Evolutionary conservation across 2,113 vertebrate species (phyloP).

Genomic region (Sylvilagus bachmani): DNA sequence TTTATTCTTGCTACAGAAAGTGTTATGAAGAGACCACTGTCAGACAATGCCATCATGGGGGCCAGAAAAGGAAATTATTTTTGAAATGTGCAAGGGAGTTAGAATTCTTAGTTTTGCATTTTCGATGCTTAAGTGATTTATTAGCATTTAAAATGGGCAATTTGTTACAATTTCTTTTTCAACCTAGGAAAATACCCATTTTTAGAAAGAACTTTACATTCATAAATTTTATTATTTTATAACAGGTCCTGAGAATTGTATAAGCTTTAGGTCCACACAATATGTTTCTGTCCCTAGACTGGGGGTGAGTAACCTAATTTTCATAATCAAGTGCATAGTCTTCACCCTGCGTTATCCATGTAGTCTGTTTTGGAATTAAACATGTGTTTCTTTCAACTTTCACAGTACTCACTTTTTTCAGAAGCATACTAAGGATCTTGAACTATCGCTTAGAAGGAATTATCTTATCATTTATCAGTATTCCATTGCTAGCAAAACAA

Average conservation of each 20-base stretch:
- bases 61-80: background rate
- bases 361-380: background rate
- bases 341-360: background rate
- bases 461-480: background rate
- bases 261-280: background rate
- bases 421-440: background rate
- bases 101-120: background rate
- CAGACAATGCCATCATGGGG: background rate
- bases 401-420: background rate
- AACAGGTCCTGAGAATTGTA: background rate
- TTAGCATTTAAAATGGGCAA: background rate
- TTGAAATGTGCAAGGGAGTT: background rate
- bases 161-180: background rate
- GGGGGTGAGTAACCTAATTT: background rate
- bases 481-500: background rate
- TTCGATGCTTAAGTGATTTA: background rate
- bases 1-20: conserved; percentile 12
- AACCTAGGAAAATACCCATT: background rate
- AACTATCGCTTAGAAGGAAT: background rate
- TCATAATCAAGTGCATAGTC: background rate
- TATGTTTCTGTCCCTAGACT: background rate
- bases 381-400: background rate
- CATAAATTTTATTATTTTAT: background rate
- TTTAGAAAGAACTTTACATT: background rate
- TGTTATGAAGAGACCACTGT: background rate